Evolutionary conservation across 2,888 invertebrate species (phyloP).

Genomic region (Metallyticus violacea): DNA sequence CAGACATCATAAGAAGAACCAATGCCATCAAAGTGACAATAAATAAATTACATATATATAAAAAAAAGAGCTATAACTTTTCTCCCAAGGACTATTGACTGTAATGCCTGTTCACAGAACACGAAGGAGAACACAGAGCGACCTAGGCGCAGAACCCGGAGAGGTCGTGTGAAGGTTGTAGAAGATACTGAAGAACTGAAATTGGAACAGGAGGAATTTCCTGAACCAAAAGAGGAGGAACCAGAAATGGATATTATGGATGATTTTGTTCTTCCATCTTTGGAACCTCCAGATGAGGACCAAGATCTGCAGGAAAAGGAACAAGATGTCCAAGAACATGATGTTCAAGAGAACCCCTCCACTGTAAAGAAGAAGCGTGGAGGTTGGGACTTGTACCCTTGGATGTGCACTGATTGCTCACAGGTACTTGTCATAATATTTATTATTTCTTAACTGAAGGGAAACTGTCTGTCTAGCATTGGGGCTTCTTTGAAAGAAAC

Average conservation of each 20-base stretch:
- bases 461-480: no score
- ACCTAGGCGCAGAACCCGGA: neutral
- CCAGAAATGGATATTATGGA: neutral
- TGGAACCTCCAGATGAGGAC: constrained; percentile 4
- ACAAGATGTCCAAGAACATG: constrained; percentile 2
- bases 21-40: no score
- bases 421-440: constrained; percentile 29
- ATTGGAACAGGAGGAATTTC: neutral
- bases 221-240: neutral
- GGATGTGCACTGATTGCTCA: constrained; percentile 38
- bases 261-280: neutral
- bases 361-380: constrained; percentile 25
- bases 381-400: constrained; percentile 33
- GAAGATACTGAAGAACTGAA: neutral
- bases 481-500: neutral
- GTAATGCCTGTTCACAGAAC: neutral
- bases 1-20: no score
- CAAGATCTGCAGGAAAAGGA: constrained; percentile 12
- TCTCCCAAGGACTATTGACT: no score
- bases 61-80: no score
- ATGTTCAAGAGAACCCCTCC: constrained; percentile 11
- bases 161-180: neutral
- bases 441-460: neutral
- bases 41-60: no score
- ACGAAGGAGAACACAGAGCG: neutral